These are phyloP conservation scores for Pollenia angustigena DNA, from an alignment of 2,888 invertebrate species.

Conservation along the genomic window DNA sequence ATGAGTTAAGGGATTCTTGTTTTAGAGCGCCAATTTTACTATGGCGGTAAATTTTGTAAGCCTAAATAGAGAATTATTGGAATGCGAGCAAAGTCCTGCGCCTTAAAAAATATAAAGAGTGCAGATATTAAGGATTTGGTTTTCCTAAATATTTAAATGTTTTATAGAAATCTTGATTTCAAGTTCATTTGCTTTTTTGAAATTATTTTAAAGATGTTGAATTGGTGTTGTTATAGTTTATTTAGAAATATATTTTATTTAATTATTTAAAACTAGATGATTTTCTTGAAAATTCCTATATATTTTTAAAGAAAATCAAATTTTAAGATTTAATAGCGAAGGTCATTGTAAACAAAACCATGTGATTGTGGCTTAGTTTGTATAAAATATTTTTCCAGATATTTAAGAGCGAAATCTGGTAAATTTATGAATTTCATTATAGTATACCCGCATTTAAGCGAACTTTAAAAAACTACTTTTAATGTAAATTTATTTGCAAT, in stretches of 20 bases:
- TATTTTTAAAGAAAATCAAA: no score
- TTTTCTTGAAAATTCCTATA: no score
- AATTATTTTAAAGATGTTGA: background rate
- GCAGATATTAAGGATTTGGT: conserved; percentile 1
- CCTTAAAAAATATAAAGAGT: background rate
- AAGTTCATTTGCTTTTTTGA: background rate
- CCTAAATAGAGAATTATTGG: background rate
- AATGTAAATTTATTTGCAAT: no score
- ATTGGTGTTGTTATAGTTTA: background rate
- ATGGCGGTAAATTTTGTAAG: conserved; percentile 8
- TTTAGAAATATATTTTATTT: background rate
- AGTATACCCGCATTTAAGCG: no score
- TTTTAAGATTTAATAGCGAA: background rate
- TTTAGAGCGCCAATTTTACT: conserved; percentile 35
- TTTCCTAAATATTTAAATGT: background rate
- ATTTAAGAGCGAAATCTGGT: no score
- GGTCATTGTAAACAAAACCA: conserved; percentile 1
- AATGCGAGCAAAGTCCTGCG: conserved; percentile 37
- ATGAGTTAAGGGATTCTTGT: background rate
- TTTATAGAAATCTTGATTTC: conserved; percentile 9
- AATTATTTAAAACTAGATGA: background rate
- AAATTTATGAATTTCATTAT: no score
- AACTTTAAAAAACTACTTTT: no score
- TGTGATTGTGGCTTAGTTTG: background rate
- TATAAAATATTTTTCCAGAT: background rate